Conservation (phyloP, 2,113 vertebrate species). For the Scolopax mira region DNA sequence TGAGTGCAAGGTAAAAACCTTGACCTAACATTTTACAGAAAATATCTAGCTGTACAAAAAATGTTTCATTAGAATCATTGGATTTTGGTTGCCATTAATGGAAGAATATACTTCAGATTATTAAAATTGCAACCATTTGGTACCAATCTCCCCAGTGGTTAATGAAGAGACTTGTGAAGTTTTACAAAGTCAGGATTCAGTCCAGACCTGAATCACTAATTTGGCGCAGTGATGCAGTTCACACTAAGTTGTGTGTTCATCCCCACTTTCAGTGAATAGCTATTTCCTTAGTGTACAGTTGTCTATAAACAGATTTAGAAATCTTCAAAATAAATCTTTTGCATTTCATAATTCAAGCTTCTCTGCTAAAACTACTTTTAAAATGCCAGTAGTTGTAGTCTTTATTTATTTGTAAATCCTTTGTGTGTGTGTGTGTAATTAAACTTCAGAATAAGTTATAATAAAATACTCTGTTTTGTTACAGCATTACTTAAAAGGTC, state of each 20-base stretch:
- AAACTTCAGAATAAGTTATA: not conserved
- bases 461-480: not conserved
- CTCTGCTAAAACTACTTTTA: not conserved
- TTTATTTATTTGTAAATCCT: not conserved
- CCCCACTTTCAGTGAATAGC: not conserved
- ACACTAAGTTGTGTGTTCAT: not conserved
- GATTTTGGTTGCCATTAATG: not conserved
- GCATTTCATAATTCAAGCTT: not conserved
- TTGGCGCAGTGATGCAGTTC: not conserved
- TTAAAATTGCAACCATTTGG: not conserved
- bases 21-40: not conserved
- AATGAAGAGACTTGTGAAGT: not conserved
- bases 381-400: not conserved
- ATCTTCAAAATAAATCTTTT: not conserved
- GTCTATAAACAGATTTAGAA: not conserved
- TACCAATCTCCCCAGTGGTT: not conserved
- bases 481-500: not conserved
- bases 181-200: not conserved
- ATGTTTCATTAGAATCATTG: not conserved
- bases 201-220: not conserved
- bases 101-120: not conserved
- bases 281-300: not conserved
- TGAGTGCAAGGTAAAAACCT: not conserved
- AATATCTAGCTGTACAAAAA: not conserved
- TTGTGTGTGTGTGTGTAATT: not conserved